Evolutionary conservation across 2,797 vertebrate species (phyloP).

Genomic region (Spea hammondii): DNA sequence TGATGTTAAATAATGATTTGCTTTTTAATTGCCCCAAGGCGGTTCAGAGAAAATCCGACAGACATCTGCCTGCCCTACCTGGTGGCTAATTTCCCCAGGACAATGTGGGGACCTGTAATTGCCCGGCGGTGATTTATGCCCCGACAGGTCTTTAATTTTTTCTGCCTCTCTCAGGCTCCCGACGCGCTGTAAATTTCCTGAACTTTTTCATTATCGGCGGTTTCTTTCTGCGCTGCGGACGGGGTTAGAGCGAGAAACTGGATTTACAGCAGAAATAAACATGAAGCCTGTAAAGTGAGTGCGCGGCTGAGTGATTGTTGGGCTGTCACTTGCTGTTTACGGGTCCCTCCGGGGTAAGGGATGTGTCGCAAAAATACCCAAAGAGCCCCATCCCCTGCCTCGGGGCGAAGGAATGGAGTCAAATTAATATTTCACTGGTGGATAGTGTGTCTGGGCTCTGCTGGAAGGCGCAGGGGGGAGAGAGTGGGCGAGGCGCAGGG

Average conservation of each 20-base stretch:
- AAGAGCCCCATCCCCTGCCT: not conserved
- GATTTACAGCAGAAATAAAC: conserved; percentile 82
- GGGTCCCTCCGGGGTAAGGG: conserved; percentile 73
- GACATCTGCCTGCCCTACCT: not conserved
- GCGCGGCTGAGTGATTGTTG: conserved; percentile 80
- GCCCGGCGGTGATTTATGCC: conserved; percentile 77
- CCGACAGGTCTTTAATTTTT: conserved; percentile 81
- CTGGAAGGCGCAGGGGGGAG: too few species aligned
- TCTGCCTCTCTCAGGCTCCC: conserved; percentile 80
- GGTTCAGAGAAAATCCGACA: not conserved
- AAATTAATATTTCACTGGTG: too few species aligned
- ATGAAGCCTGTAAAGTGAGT: conserved; percentile 77
- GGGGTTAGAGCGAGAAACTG: conserved; percentile 76
- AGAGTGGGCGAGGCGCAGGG: too few species aligned
- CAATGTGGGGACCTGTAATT: conserved; percentile 75
- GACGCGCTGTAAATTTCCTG: conserved; percentile 81
- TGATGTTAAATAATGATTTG: too few species aligned
- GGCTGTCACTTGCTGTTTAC: conserved; percentile 81
- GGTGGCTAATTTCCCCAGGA: conserved; percentile 54
- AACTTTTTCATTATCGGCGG: conserved; percentile 84
- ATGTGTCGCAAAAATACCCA: conserved; percentile 59
- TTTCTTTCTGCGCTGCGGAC: conserved; percentile 79
- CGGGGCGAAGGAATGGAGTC: too few species aligned
- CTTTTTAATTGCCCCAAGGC: too few species aligned
- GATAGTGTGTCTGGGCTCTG: too few species aligned